These are phyloP conservation scores for Mongoloraphidia duomilia DNA, from an alignment of 2,888 invertebrate species.

Conservation along the genomic window DNA sequence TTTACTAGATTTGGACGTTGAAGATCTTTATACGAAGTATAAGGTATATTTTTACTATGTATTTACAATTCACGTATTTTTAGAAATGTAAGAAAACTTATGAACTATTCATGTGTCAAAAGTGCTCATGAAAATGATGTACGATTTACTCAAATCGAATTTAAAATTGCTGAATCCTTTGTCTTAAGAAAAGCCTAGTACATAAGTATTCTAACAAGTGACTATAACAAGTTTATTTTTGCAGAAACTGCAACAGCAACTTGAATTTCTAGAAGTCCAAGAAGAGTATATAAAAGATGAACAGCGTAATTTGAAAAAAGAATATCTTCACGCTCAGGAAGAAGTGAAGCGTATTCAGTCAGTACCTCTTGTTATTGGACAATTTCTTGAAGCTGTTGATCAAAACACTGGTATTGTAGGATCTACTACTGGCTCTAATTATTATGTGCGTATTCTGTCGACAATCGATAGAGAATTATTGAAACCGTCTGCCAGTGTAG, in stretches of 20 bases:
- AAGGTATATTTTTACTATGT: slow-evolving; percentile 47
- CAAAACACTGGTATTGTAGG: slow-evolving; percentile 99
- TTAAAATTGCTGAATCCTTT: slow-evolving; percentile 5
- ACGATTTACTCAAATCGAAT: background rate
- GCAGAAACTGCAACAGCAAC: slow-evolving; percentile 86
- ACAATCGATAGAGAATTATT: slow-evolving; percentile 94
- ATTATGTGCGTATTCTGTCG: slow-evolving; percentile 95
- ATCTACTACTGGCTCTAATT: slow-evolving; percentile 97
- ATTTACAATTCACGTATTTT: background rate
- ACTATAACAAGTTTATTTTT: slow-evolving; percentile 7
- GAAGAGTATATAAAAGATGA: slow-evolving; percentile 99
- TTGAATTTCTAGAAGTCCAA: slow-evolving; percentile 96
- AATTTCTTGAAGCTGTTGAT: slow-evolving; percentile 98
- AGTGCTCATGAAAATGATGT: slow-evolving; percentile 3
- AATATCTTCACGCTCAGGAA: slow-evolving; percentile 95
- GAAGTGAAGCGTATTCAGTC: slow-evolving; percentile 98
- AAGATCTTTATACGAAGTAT: slow-evolving; percentile 90
- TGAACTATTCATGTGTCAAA: background rate
- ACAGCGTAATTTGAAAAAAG: slow-evolving; percentile 95
- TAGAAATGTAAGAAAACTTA: background rate
- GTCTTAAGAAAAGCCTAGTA: background rate
- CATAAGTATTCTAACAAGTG: background rate
- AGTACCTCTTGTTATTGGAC: slow-evolving; percentile 96
- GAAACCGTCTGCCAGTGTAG: slow-evolving; percentile 96
- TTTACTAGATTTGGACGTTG: slow-evolving; percentile 71